Evolutionary conservation across 2,113 vertebrate species (phyloP), one percentile per base, ranked within the genome.

Genomic region (Phrynocephalus versicolor): DNA sequence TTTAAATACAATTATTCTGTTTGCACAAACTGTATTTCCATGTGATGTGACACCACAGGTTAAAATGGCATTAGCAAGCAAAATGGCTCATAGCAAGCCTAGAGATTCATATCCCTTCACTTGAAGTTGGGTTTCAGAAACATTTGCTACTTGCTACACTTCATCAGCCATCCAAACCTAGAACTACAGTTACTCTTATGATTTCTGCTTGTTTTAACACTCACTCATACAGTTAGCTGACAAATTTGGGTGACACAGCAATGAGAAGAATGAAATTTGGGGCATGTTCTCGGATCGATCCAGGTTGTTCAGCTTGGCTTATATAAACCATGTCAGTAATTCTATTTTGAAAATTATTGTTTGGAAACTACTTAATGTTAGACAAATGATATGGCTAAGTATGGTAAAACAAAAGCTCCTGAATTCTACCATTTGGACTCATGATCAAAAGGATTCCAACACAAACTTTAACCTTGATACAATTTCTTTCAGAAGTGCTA

Each of bases 1-100:
- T 12, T 30, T 93, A 82, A 86, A 83, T 25, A 51, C 41, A n/a
- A 27, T n/a, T 30, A 13, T 23, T 79, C 62, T 65, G 41, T 30
- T 77, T 7, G 41, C 30, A 67, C 7, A 67, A 12, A 30, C 21
- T 65, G 30, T 8, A 12, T n/a, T 30, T 8, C 4, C 18, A 33
- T 16, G 8, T 67, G 27, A n/a, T 18, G 21, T 27, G 45, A 12
- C 30, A 65, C 21, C 30, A 45, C 27, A 45, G 39, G 45, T 80
- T 41, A 30, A 27, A 16, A 51, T 37, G 35, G 10, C 67, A 14
- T 69, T 35, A 35, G 16, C 35, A 37, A 35, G 21, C 10, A 39
- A 10, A 73, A 23, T 41, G 21, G 39, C 35, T 3, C 23, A 21
- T 10, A 41, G 35, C 71, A 73, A 41, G 21, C 19, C 71, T 23